Conservation (phyloP, 2,113 vertebrate species). For the Onychostruthus taczanowskii region DNA sequence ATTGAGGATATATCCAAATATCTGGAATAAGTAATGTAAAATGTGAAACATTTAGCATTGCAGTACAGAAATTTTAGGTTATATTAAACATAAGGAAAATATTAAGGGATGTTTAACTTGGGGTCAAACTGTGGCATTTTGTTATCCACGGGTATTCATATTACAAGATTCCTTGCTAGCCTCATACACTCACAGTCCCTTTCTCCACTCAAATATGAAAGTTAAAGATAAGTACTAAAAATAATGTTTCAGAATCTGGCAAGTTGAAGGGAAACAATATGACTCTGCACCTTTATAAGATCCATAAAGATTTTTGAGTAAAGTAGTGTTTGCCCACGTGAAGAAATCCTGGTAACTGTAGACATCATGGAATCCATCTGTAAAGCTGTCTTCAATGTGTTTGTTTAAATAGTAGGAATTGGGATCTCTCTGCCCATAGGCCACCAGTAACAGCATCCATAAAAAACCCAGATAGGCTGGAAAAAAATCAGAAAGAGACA, state of each 20-base stretch:
- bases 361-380: conserved; percentile 72
- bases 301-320: conserved; percentile 86
- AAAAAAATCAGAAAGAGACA: neutral
- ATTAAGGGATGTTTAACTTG: neutral
- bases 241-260: neutral
- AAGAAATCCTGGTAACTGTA: conserved; percentile 85
- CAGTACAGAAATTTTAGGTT: neutral
- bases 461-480: conserved; percentile 89
- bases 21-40: neutral
- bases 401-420: conserved; percentile 87
- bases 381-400: conserved; percentile 89
- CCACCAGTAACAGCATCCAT: conserved; percentile 92
- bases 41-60: neutral
- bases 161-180: neutral
- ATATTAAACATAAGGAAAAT: neutral
- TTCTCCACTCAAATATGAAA: neutral
- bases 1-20: neutral
- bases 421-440: conserved; percentile 91
- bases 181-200: neutral
- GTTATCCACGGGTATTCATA: neutral
- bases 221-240: neutral
- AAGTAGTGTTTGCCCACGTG: conserved; percentile 85
- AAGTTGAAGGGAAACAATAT: neutral
- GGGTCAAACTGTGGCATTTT: neutral
- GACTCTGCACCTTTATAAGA: conserved; percentile 78